These are phyloP conservation scores for Serinus canaria DNA, from an alignment of 2,113 vertebrate genomes.

Conservation along the genomic window DNA sequence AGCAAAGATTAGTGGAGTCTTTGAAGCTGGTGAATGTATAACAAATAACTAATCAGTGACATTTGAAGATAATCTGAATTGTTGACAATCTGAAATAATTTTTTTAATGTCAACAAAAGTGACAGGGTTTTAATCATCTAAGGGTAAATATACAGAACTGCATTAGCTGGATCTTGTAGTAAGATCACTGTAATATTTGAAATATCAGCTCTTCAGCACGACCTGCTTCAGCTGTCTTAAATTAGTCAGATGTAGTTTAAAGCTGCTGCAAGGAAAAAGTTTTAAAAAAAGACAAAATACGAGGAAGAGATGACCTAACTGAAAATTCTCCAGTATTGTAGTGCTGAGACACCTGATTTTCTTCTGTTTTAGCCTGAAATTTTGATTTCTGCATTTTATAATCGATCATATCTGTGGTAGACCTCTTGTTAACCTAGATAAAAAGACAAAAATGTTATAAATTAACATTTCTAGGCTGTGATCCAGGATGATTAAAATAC, in stretches of 20 bases:
- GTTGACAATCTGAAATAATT: neutral
- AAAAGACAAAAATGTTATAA: neutral
- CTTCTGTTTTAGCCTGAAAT: neutral
- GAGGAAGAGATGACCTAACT: neutral
- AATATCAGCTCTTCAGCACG: neutral
- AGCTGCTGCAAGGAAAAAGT: neutral
- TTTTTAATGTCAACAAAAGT: neutral
- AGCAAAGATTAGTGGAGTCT: neutral
- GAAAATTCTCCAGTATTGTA: neutral
- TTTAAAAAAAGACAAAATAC: neutral
- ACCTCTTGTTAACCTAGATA: neutral
- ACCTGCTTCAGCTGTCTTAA: neutral
- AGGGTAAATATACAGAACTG: neutral
- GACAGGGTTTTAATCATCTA: neutral
- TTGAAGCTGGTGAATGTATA: neutral
- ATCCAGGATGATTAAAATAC: constrained; percentile 43
- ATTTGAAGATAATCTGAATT: neutral
- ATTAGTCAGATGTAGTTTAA: neutral
- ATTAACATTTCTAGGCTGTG: neutral
- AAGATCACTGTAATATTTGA: neutral
- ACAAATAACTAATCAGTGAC: neutral
- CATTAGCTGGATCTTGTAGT: neutral
- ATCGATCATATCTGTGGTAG: neutral
- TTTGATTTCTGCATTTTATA: neutral
- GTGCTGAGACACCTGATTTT: neutral